Evolutionary conservation across 2,797 vertebrate genomes (phyloP).

Genomic region (Micropoecilia bifurca): DNA sequence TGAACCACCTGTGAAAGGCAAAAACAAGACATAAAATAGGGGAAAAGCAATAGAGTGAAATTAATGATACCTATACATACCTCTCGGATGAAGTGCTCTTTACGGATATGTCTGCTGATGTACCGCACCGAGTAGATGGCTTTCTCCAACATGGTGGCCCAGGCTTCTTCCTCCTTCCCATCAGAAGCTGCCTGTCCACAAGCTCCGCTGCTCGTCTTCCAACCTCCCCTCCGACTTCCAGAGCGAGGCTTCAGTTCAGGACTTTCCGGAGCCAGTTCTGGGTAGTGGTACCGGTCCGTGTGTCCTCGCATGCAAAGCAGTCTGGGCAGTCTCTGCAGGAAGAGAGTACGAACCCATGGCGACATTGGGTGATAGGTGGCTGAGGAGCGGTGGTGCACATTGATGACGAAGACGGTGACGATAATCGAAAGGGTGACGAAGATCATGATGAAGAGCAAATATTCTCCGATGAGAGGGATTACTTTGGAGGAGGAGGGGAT

Average conservation of each 20-base stretch:
- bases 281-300: conserved; percentile 86
- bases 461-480: conserved; percentile 96
- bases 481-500: conserved; percentile 98
- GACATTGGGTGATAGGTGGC: conserved; percentile 97
- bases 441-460: conserved; percentile 98
- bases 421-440: conserved; percentile 98
- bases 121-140: conserved; percentile 92
- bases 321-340: conserved; percentile 90
- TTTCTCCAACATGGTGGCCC: conserved; percentile 90
- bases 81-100: conserved; percentile 94
- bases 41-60: neutral
- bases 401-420: conserved; percentile 96
- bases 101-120: conserved; percentile 94
- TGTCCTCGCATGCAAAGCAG: conserved; percentile 94
- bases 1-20: conserved; percentile 87
- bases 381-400: conserved; percentile 95
- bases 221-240: conserved; percentile 60
- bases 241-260: conserved; percentile 74
- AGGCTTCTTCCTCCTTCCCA: conserved; percentile 84
- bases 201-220: conserved; percentile 35
- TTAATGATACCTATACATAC: conserved; percentile 67
- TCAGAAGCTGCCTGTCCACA: conserved; percentile 75
- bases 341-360: conserved; percentile 95
- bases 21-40: neutral
- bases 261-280: conserved; percentile 80